Percentiles rank a stretch among this genome's conserved stretches.
Conservation (phyloP, 1,140 invertebrate genomes). For the Megalonaias nervosa region DNA sequence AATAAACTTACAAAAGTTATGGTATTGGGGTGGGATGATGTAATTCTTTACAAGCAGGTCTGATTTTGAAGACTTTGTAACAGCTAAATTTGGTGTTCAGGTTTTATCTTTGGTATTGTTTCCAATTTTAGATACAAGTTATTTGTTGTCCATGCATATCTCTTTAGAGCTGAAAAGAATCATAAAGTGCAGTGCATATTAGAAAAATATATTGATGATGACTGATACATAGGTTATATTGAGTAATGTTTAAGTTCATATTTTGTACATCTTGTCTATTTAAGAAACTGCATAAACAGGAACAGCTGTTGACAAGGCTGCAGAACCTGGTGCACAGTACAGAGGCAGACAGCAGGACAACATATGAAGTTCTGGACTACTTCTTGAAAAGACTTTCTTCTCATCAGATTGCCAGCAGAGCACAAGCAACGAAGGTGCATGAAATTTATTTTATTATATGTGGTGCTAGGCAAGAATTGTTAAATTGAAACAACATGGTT, state of each 20-base stretch:
- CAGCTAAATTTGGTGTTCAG: too few relatives aligned
- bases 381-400: conserved; percentile 90
- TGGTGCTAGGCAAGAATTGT: too few relatives aligned
- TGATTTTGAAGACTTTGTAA: too few relatives aligned
- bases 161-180: neutral
- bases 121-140: too few relatives aligned
- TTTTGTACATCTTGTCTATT: conserved; percentile 5
- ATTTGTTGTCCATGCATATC: neutral
- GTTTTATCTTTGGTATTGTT: too few relatives aligned
- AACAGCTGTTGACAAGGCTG: conserved; percentile 86
- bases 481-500: too few relatives aligned
- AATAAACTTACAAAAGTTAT: too few relatives aligned
- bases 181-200: neutral
- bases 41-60: too few relatives aligned
- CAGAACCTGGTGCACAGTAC: conserved; percentile 71
- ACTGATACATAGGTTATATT: neutral
- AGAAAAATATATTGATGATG: neutral
- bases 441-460: too few relatives aligned
- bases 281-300: conserved; percentile 80
- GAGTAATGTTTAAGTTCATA: neutral
- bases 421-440: conserved; percentile 81
- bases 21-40: too few relatives aligned
- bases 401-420: conserved; percentile 82
- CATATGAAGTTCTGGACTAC: conserved; percentile 91
- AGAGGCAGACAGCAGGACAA: conserved; percentile 76